phyloP scores from a whole-genome alignment of 2,888 invertebrate genomes.

The Minunthozetes semirufus region DNA sequence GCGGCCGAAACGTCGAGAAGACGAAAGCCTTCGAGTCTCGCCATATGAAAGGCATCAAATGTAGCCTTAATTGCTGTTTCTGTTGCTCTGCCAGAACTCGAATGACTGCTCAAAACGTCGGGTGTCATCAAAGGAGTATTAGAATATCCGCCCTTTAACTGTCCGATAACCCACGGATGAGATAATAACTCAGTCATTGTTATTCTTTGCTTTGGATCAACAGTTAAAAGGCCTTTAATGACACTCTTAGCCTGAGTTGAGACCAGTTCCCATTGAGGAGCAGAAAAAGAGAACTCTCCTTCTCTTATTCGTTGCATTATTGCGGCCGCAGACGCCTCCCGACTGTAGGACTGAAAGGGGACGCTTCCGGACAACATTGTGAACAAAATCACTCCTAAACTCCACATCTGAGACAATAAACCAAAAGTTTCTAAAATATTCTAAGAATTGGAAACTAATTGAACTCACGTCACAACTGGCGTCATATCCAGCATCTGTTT shows the following conservation, averaged over 20 bases:
- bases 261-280: conserved; percentile 64
- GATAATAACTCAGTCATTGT: conserved; percentile 60
- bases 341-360: conserved; percentile 35
- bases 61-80: conserved; percentile 58
- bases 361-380: conserved; percentile 70
- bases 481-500: conserved; percentile 62
- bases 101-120: conserved; percentile 52
- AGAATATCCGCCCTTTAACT: conserved; percentile 47
- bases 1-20: conserved; percentile 65
- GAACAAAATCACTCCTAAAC: conserved; percentile 85
- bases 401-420: conserved; percentile 60
- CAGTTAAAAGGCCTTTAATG: conserved; percentile 65
- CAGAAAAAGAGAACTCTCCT: conserved; percentile 70
- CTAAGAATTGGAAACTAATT: not conserved
- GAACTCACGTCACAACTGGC: conserved; percentile 69
- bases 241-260: conserved; percentile 68
- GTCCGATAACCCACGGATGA: conserved; percentile 61
- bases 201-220: conserved; percentile 66
- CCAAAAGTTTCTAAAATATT: not conserved
- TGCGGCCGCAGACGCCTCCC: conserved; percentile 56
- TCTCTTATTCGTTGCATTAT: conserved; percentile 72
- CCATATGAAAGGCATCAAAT: conserved; percentile 62
- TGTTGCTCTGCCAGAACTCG: conserved; percentile 50
- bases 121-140: conserved; percentile 59
- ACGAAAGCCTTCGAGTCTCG: conserved; percentile 64